A percentile compares a stretch with the other conserved stretches of the same genome.
phyloP scores from a whole-genome alignment of 2,797 vertebrate genomes.

The Sebastiscus tertius region DNA sequence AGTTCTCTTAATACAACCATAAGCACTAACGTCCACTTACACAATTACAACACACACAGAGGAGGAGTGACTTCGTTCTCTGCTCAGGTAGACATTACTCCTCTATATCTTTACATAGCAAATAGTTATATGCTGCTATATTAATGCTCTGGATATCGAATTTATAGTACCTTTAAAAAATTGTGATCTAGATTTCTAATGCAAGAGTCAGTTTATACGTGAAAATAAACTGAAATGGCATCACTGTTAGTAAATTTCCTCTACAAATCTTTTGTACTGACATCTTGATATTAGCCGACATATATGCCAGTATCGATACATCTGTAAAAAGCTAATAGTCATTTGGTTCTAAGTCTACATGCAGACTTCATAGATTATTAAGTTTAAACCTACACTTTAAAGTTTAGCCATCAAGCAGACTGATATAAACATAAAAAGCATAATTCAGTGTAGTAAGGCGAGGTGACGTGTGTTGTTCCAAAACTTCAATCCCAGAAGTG shows the following conservation, averaged over 20 bases:
- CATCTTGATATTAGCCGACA: neutral
- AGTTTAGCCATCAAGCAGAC: neutral
- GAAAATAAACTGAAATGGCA: neutral
- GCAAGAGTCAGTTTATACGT: neutral
- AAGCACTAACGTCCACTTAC: no score
- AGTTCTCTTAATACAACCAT: no score
- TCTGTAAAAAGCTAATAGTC: neutral
- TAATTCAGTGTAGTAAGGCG: neutral
- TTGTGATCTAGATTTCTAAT: neutral
- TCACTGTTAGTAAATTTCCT: neutral
- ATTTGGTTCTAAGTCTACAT: neutral
- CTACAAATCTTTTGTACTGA: neutral
- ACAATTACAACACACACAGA: no score
- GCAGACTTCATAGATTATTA: neutral
- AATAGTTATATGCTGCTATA: no score
- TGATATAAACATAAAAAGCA: neutral
- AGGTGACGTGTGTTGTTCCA: conserved; percentile 7
- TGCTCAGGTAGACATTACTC: no score
- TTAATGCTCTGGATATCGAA: no score
- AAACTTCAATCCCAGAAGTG: conserved; percentile 18
- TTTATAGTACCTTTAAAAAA: neutral
- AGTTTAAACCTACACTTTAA: neutral
- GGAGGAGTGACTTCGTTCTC: no score
- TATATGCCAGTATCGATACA: neutral
- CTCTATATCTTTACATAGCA: no score